phyloP scores from a whole-genome alignment of 2,888 invertebrate species.

The Sinelater perroti region DNA sequence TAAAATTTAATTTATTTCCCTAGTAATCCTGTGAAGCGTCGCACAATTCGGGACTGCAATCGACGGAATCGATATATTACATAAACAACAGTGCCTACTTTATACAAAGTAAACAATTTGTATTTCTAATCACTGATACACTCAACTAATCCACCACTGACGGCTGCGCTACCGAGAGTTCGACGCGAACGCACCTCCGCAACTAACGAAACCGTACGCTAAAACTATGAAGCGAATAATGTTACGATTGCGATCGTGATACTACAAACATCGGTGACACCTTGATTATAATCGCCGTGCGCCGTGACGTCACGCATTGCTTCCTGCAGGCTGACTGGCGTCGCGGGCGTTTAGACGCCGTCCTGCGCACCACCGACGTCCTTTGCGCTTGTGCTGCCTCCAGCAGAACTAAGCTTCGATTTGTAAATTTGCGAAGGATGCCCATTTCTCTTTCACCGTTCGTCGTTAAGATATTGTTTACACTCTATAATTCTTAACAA shows the following conservation, averaged over 20 bases:
- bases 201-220: slow-evolving; percentile 18
- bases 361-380: slow-evolving; percentile 62
- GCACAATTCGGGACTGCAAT: slow-evolving; percentile 3
- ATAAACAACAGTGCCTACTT: slow-evolving; percentile 10
- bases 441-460: slow-evolving; percentile 26
- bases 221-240: slow-evolving; percentile 17
- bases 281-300: slow-evolving; percentile 35
- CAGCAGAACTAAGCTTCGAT: slow-evolving; percentile 56
- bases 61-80: slow-evolving; percentile 2
- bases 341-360: slow-evolving; percentile 59
- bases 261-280: slow-evolving; percentile 36
- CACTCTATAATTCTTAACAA: slow-evolving; percentile 17
- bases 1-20: slow-evolving; percentile 20
- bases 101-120: slow-evolving; percentile 17
- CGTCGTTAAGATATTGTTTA: slow-evolving; percentile 20
- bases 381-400: slow-evolving; percentile 63
- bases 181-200: slow-evolving; percentile 19
- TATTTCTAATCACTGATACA: slow-evolving; percentile 12
- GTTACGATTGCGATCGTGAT: slow-evolving; percentile 25
- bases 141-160: slow-evolving; percentile 11
- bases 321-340: slow-evolving; percentile 58
- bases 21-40: not conserved
- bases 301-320: slow-evolving; percentile 45
- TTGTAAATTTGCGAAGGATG: slow-evolving; percentile 54
- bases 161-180: not conserved